Evolutionary conservation across 2,113 vertebrate species (phyloP), one percentile per base, ranked within the genome.

Genomic region (Hippocampus zosterae): DNA sequence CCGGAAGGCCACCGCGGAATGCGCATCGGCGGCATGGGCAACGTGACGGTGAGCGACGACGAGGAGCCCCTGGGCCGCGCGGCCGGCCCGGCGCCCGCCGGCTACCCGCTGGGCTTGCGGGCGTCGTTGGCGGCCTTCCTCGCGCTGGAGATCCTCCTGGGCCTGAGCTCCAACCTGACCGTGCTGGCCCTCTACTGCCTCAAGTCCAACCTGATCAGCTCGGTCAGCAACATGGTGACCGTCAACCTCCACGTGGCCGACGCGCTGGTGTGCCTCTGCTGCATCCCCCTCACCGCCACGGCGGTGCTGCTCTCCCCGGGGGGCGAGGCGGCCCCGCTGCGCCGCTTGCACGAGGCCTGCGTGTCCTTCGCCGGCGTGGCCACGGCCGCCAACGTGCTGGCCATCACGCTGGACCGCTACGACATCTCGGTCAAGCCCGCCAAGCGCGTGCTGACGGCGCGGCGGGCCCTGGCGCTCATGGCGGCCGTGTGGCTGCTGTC

Each of bases 141-240:
- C 80, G 95, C 95, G 94, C 77, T 99, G 91, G 97, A 99, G 92
- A 96, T 99, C 80, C 93, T 98, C 72, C 86, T 99, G 89, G 97
- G 97, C 85, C 92, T 99, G 76, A 96, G 96, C 92, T 98, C 97
- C 81, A 99, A 99, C 90, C 95, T 98, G 87, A 98, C 96, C 4
- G 97, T 99, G 76, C 84, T 98, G 84, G 95, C 95, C 90, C 97
- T 99, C 89, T 99, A 99, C 92, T 97, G 96, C 91, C 97, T 96
- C 94, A 98, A 99, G 94, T 98, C 96, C 79, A 98, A 98, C 92
- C 94, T 99, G 90, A 96, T 98, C 89, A 97, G 95, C 84, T 99
- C 97, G 50, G 97, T 98, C 92, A 98, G 96, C 92, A 99, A 98
- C 91, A 96, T 98, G 50, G 96, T 99, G 88, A 99, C 97, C 65